Percentiles rank a stretch among this genome's conserved stretches.
Conservation (phyloP, 2,797 vertebrate species). For the Myotis pilosus region DNA sequence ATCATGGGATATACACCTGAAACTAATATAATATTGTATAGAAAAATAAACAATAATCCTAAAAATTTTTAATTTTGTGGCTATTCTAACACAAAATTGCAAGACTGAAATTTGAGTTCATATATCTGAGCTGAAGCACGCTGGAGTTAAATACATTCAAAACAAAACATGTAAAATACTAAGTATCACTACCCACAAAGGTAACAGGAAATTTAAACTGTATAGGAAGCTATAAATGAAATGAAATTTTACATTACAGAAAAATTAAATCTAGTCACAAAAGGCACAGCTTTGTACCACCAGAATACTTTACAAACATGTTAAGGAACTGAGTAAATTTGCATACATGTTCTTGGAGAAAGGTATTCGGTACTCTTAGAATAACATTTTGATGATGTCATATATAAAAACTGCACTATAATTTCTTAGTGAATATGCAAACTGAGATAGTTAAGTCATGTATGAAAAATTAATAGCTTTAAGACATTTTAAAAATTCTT, state of each 20-base stretch:
- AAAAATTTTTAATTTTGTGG: background rate
- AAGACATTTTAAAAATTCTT: background rate
- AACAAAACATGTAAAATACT: background rate
- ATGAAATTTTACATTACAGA: background rate
- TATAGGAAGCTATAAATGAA: background rate
- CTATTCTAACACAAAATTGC: constrained; percentile 19
- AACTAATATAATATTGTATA: background rate
- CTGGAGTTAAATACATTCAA: background rate
- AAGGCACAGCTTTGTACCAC: background rate
- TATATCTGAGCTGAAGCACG: background rate
- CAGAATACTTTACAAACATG: background rate
- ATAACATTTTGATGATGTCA: constrained; percentile 13
- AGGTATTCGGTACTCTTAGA: background rate
- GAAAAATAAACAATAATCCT: background rate
- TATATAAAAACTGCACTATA: background rate
- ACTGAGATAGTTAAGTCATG: background rate
- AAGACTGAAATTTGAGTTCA: constrained; percentile 4
- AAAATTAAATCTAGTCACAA: background rate
- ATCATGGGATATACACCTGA: background rate
- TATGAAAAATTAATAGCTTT: background rate
- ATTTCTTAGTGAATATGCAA: constrained; percentile 25
- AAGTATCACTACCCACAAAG: background rate
- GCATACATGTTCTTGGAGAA: background rate
- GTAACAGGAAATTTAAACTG: background rate
- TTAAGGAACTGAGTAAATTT: background rate